phyloP scores from a whole-genome alignment of 2,888 invertebrate species.

The Drosophila aldrichi region DNA sequence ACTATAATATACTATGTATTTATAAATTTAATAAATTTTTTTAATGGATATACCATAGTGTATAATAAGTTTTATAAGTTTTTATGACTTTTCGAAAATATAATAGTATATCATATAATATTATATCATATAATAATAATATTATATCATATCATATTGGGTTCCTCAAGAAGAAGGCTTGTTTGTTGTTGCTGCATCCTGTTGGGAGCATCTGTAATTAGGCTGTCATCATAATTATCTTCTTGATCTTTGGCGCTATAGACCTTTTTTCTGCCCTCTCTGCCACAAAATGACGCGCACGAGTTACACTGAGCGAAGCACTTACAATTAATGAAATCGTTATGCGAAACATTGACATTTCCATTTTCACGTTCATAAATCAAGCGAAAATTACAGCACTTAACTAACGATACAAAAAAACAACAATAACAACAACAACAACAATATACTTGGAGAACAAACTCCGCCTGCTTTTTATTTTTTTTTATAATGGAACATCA shows the following conservation, averaged over 20 bases:
- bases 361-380: slow-evolving; percentile 76
- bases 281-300: slow-evolving; percentile 30
- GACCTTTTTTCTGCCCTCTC: background rate
- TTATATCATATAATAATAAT: background rate
- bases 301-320: slow-evolving; percentile 43
- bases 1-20: background rate
- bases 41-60: background rate
- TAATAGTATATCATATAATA: background rate
- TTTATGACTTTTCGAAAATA: background rate
- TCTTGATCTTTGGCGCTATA: slow-evolving; percentile 35
- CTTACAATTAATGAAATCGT: slow-evolving; percentile 75
- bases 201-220: slow-evolving; percentile 50
- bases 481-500: slow-evolving; percentile 72
- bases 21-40: background rate
- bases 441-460: slow-evolving; percentile 11
- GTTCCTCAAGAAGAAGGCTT: background rate
- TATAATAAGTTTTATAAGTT: no score
- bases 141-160: background rate
- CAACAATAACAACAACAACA: slow-evolving; percentile 23
- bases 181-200: background rate
- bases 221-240: slow-evolving; percentile 61
- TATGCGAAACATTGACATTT: slow-evolving; percentile 78
- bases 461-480: slow-evolving; percentile 44
- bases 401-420: slow-evolving; percentile 35
- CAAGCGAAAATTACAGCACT: slow-evolving; percentile 77